Evolutionary conservation across 2,113 vertebrate genomes (phyloP).

Genomic region (Phaetusa simplex): DNA sequence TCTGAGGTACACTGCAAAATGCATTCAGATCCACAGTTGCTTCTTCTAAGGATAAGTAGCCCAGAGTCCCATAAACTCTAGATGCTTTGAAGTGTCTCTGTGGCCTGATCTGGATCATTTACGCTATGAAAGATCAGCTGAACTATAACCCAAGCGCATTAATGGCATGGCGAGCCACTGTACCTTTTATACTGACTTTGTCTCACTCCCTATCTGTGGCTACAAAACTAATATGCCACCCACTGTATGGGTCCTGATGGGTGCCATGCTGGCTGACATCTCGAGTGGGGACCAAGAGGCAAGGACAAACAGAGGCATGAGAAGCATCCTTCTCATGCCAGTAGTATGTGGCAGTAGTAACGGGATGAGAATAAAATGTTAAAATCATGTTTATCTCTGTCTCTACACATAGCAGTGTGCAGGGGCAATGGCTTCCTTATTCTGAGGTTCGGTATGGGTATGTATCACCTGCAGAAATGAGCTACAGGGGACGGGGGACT

Average conservation of each 20-base stretch:
- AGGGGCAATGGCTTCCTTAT: background rate
- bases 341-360: background rate
- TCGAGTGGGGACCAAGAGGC: rapidly evolving
- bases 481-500: rapidly evolving
- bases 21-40: background rate
- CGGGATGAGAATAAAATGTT: background rate
- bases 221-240: background rate
- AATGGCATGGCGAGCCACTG: background rate
- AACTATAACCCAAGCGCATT: background rate
- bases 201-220: background rate
- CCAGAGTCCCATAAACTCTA: background rate
- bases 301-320: background rate
- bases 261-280: background rate
- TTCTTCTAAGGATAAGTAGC: background rate
- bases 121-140: background rate
- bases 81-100: background rate
- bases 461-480: background rate
- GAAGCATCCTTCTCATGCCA: background rate
- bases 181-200: background rate
- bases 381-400: background rate
- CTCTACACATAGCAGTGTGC: background rate
- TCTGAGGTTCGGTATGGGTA: background rate
- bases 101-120: background rate
- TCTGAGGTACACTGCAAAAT: background rate
- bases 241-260: background rate